Evolutionary conservation across 2,113 vertebrate genomes (phyloP).

Genomic region (Amphiprion ocellaris): DNA sequence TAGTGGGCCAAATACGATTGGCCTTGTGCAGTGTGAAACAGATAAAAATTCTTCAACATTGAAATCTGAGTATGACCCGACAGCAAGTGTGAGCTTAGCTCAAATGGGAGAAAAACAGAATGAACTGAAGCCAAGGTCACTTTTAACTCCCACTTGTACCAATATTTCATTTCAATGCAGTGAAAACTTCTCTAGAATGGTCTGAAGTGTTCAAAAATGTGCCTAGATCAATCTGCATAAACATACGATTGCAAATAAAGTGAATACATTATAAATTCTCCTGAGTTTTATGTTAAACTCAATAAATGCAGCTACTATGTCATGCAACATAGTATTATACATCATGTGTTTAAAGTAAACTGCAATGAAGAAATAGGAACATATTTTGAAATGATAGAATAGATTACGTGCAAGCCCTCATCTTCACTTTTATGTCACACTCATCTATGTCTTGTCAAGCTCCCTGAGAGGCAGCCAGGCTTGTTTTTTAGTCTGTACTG

Average conservation of each 20-base stretch:
- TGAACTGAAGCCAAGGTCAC: constrained; percentile 23
- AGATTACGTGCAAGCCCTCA: not conserved
- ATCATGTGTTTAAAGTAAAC: not conserved
- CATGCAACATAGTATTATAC: not conserved
- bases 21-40: constrained; percentile 26
- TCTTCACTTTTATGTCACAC: constrained; percentile 10
- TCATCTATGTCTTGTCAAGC: constrained; percentile 14
- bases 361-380: not conserved
- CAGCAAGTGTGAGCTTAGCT: constrained; percentile 6
- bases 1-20: constrained; percentile 22
- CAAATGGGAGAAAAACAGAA: constrained; percentile 33
- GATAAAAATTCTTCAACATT: constrained; percentile 6
- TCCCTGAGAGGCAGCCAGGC: not conserved
- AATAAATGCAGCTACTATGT: not conserved
- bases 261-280: not conserved
- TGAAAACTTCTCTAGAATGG: not conserved
- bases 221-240: not conserved
- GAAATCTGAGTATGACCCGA: constrained; percentile 24
- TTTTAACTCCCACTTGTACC: constrained; percentile 19
- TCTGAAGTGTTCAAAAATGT: not conserved
- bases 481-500: not conserved
- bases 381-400: not conserved
- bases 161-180: constrained; percentile 10
- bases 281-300: not conserved
- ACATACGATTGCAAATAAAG: not conserved